Evolutionary conservation across 2,797 vertebrate genomes (phyloP).

Genomic region (Pseudochirops corinnae): DNA sequence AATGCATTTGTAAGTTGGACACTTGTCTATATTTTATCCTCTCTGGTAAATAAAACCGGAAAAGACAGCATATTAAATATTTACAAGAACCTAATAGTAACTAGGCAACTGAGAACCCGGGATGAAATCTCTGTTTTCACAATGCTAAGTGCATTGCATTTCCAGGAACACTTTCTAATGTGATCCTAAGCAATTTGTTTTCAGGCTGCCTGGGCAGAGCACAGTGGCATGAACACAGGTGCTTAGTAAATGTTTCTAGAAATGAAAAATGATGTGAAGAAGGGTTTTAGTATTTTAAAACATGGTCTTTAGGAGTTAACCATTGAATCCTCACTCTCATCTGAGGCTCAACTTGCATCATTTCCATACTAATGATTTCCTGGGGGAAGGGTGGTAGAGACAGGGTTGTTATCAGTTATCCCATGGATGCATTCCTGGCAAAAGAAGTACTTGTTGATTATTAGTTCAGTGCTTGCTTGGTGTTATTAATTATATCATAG

Average conservation of each 20-base stretch:
- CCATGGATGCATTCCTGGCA: neutral
- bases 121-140: slow-evolving; percentile 46
- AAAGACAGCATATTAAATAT: slow-evolving; percentile 64
- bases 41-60: slow-evolving; percentile 12
- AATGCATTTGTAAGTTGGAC: neutral
- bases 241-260: neutral
- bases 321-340: neutral
- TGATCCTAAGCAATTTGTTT: neutral
- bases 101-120: slow-evolving; percentile 62
- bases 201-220: neutral
- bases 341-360: neutral
- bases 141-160: slow-evolving; percentile 59
- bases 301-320: neutral
- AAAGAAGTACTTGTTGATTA: neutral
- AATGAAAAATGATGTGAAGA: neutral
- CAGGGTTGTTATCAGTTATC: neutral
- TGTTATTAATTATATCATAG: neutral
- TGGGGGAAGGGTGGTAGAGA: neutral
- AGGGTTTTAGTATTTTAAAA: neutral
- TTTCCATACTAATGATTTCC: neutral
- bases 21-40: neutral
- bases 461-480: neutral
- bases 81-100: slow-evolving; percentile 60
- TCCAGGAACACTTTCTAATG: slow-evolving; percentile 38
- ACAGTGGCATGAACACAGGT: neutral